Base-by-base conservation (phyloP, 2,797 vertebrate species). In the Acanthopagrus latus region DNA sequence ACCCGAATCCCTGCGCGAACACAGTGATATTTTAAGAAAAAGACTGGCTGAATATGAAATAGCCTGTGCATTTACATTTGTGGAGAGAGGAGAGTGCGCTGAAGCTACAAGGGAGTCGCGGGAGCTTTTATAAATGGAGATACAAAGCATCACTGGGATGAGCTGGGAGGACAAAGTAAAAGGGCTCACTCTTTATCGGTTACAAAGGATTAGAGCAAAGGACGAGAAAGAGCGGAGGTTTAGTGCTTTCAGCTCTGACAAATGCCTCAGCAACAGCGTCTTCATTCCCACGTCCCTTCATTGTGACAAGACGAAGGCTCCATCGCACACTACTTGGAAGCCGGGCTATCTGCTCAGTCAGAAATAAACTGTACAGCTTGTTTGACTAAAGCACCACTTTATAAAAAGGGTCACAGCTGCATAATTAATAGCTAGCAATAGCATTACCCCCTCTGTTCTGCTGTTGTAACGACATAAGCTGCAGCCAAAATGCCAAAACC, bases 321-420 rank as follows among this genome's bases (percentile, higher is more conserved):
- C 10, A 73, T 62, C 63, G 64, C 58, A 55, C 9, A 3, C 23
- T 14, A 50, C 62, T 83, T 76, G 38, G 25, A 58, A 47, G 27
- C 25, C 50, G 47, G 17, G 21, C 13, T 60, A 64, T 64, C 64
- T 70, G 18, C 52, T 71, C 33, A 41, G 14, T 60, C 38, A 75
- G 17, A 77, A 84, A 81, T 63, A 78, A 75, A 88, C 55, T 16
- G 6, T 29, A 21, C 50, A 18, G 62, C 60, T 51, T 62, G n/a
- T 75, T 63, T 58, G 38, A 82, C 75, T 57, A 68, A 83, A 38
- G 67, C 16, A 50, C 27, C 58, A 64, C 50, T 70, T 50, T 14
- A 65, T 68, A 86, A 82, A 83, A 52, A 64, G 27, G 73, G 77
- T 83, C 82, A 82, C 46, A 38, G 57, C 43, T 83, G 63, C 74